Evolutionary conservation across 2,888 invertebrate genomes (phyloP).

Genomic region (Baccha elongata): DNA sequence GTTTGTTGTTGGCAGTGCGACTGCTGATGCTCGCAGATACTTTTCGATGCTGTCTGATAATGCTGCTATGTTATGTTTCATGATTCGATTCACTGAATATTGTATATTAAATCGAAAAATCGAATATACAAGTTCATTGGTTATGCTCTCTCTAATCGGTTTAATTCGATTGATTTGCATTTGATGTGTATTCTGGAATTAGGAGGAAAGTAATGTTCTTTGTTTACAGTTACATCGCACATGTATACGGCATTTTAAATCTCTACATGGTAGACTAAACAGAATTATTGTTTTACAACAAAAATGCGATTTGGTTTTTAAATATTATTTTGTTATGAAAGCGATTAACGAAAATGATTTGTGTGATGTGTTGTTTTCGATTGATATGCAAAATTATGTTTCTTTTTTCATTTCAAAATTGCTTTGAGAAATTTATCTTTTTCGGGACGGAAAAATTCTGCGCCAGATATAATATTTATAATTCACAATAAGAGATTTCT

Average conservation of each 20-base stretch:
- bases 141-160: constrained; percentile 33
- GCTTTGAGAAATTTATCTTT: background rate
- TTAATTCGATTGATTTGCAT: constrained; percentile 53
- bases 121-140: constrained; percentile 63
- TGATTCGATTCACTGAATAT: constrained; percentile 55
- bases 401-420: no score
- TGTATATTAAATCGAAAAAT: constrained; percentile 44
- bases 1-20: background rate
- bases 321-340: constrained; percentile 49
- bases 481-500: no score
- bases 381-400: constrained; percentile 38
- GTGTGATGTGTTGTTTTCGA: constrained; percentile 41
- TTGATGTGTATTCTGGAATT: background rate
- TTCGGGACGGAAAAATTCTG: background rate
- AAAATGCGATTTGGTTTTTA: constrained; percentile 58
- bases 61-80: constrained; percentile 29
- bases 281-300: constrained; percentile 35
- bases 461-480: constrained; percentile 11
- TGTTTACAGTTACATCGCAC: constrained; percentile 20
- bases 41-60: background rate
- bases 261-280: constrained; percentile 24
- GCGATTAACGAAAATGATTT: constrained; percentile 52
- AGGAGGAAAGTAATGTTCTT: background rate
- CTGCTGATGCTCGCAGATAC: no score
- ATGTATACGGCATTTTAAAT: no score